Evolutionary conservation across 2,797 vertebrate species (phyloP), one percentile per base, ranked within the genome.

Genomic region (Echeneis naucrates): DNA sequence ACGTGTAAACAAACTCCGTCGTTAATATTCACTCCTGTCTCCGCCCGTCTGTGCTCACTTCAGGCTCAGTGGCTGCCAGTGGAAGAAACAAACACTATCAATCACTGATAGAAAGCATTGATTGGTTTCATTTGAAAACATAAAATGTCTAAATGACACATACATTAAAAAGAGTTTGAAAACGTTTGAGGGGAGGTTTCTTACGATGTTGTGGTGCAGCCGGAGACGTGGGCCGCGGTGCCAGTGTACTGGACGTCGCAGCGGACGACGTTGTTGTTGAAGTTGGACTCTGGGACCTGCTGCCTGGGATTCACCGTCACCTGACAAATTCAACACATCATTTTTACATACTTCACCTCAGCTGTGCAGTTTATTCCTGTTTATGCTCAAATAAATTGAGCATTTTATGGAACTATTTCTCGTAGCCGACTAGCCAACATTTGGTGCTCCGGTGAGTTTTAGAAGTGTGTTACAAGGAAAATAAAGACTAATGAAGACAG

Each of bases 211-310:
- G 91, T 66, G 50, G 61, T 82, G 87, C 95, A 96, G 14, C 94
- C 94, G 0, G 93, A 92, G 1, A 94, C 64, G 33, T 94, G 89
- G 0, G 90, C 95, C 0, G 94, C 84, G 23, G 78, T 87, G 40
- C 95, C 95, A 0, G 92, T 93, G 91, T 94, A 96, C 30, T 91
- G 91, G 35, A 96, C 61, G 3, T 96, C 94, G 42, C 95, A 96
- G 0, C 89, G 94, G 13, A 91, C 94, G 0, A 95, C 45, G 50
- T 96, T 96, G 89, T 96, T 96, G 58, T 86, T 91, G 64, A 86
- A 94, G 90, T 95, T 92, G 16, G 93, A 95, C 84, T 96, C 95
- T 19, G 92, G 86, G 30, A 96, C 94, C 47, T 93, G 87, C 80
- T 92, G 92, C n/a, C 80, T 87, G 0, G 95, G 95, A 64, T 96